phyloP scores from a whole-genome alignment of 2,888 invertebrate genomes.

The Salticus scenicus region DNA sequence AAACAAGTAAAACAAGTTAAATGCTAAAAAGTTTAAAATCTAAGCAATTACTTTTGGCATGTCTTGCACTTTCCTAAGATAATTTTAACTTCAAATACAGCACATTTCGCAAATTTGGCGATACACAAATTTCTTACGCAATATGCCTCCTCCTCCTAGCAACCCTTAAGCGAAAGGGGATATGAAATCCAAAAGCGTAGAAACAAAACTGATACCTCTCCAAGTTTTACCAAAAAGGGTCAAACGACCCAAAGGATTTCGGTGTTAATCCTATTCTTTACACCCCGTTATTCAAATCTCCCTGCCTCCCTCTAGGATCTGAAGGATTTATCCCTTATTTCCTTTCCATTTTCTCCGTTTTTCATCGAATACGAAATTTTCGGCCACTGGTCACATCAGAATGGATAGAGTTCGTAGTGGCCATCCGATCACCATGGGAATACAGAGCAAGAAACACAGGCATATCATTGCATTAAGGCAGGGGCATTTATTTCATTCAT shows the following conservation, averaged over 20 bases:
- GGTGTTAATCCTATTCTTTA: constrained; percentile 46
- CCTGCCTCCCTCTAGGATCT: constrained; percentile 19
- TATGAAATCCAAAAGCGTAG: constrained; percentile 29
- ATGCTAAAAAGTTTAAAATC: too few species aligned
- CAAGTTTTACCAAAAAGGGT: constrained; percentile 49
- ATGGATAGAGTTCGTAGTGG: constrained; percentile 36
- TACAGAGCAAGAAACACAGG: background rate
- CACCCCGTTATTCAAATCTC: constrained; percentile 57
- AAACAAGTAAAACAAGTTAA: too few species aligned
- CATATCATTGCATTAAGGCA: background rate
- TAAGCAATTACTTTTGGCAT: too few species aligned
- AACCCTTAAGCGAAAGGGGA: constrained; percentile 24
- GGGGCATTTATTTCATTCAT: constrained; percentile 24
- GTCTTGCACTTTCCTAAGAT: too few species aligned
- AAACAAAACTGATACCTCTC: constrained; percentile 57
- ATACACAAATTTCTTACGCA: background rate
- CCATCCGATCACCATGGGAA: constrained; percentile 31
- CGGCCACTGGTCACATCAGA: constrained; percentile 62
- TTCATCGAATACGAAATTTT: constrained; percentile 28
- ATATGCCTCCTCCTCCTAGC: background rate
- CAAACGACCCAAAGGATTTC: constrained; percentile 52
- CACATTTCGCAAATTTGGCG: constrained; percentile 40
- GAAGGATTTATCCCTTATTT: constrained; percentile 46
- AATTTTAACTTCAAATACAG: too few species aligned
- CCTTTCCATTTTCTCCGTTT: constrained; percentile 23